These are phyloP conservation scores for Lynx canadensis DNA, from an alignment of 2,113 vertebrate genomes.

Conservation along the genomic window DNA sequence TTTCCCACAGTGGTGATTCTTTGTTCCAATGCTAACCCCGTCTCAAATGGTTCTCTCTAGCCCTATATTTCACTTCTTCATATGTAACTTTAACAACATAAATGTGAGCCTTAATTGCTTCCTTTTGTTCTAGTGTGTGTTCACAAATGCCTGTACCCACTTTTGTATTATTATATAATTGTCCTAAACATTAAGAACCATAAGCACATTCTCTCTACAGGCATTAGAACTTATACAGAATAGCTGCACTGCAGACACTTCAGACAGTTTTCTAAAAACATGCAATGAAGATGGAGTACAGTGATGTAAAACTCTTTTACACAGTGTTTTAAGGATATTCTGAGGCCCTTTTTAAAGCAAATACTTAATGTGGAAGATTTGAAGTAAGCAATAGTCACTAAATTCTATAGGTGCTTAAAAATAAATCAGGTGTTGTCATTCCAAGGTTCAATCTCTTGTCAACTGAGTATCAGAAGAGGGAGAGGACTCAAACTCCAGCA, in stretches of 20 bases:
- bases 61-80: not conserved
- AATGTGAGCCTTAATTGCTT: not conserved
- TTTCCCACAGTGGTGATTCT: not conserved
- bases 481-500: not conserved
- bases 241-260: not conserved
- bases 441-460: not conserved
- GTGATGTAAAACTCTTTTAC: not conserved
- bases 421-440: conserved; percentile 22
- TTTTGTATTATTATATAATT: not conserved
- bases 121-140: not conserved
- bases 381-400: not conserved
- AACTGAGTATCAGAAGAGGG: not conserved
- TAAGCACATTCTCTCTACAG: not conserved
- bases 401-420: not conserved
- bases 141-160: not conserved
- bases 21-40: not conserved
- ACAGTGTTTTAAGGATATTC: not conserved
- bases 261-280: not conserved
- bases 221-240: not conserved
- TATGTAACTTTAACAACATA: not conserved
- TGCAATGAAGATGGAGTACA: not conserved
- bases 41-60: not conserved
- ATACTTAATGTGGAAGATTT: not conserved
- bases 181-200: not conserved
- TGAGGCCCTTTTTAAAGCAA: not conserved